phyloP scores from a whole-genome alignment of 2,797 vertebrate genomes.

The Enteromius unitaeniatus region DNA sequence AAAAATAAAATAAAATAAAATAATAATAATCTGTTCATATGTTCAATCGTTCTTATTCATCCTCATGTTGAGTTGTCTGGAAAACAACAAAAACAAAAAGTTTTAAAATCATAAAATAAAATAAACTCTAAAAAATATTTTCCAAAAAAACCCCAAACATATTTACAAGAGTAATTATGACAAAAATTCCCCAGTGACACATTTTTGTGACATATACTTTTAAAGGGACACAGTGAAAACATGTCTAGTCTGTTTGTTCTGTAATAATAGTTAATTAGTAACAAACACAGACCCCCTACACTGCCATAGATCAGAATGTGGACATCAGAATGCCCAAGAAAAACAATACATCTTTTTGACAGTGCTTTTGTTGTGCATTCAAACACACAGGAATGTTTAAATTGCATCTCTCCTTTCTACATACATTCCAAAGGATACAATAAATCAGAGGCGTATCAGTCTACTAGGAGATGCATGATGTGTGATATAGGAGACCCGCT shows the following conservation, averaged over 20 bases:
- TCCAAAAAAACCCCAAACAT: too few relatives aligned
- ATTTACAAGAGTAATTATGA: background rate
- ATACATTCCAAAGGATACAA: constrained; percentile 13
- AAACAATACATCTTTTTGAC: background rate
- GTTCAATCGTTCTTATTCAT: background rate
- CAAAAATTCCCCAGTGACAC: background rate
- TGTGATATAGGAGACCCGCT: constrained; percentile 27
- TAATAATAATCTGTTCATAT: background rate
- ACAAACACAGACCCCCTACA: background rate
- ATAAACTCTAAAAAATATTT: too few relatives aligned
- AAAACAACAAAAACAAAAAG: background rate
- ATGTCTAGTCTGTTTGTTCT: background rate
- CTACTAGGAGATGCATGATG: constrained; percentile 10
- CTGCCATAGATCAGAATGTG: background rate
- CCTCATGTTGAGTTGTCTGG: background rate
- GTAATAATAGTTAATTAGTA: background rate
- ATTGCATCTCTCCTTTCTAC: background rate
- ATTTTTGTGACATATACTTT: background rate
- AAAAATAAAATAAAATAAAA: too few relatives aligned
- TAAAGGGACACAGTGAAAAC: background rate
- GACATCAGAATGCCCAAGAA: background rate
- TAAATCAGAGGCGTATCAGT: constrained; percentile 34
- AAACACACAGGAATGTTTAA: constrained; percentile 4
- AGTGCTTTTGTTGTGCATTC: background rate
- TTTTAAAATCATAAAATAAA: background rate